phyloP scores from a whole-genome alignment of 2,888 invertebrate species.

The Trissolcus brochymenae region DNA sequence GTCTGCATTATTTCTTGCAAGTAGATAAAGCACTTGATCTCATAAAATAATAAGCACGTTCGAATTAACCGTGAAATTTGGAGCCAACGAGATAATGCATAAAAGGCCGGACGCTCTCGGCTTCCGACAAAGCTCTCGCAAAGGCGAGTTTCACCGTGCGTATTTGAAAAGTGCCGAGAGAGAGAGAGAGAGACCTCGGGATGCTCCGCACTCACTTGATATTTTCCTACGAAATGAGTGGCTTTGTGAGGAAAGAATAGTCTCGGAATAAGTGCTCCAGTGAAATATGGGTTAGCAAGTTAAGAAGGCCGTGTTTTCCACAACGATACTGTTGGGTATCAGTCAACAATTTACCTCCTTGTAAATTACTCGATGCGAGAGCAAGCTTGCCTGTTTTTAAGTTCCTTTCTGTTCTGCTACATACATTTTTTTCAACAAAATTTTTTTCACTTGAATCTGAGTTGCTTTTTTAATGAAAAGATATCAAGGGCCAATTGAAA shows the following conservation, averaged over 20 bases:
- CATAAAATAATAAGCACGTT: constrained; percentile 48
- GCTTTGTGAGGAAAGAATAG: constrained; percentile 73
- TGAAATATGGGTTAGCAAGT: constrained; percentile 75
- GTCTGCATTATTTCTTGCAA: constrained; percentile 24
- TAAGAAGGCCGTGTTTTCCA: constrained; percentile 68
- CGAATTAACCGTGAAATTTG: constrained; percentile 51
- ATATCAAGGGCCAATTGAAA: constrained; percentile 46
- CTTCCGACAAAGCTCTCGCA: constrained; percentile 46
- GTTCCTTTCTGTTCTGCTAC: background rate
- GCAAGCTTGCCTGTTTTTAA: background rate
- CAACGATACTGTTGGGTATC: constrained; percentile 67
- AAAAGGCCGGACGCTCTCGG: constrained; percentile 57
- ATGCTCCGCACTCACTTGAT: constrained; percentile 63
- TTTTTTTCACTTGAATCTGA: background rate
- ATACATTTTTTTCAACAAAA: too few species aligned
- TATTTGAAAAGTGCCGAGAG: constrained; percentile 61
- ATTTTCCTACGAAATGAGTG: constrained; percentile 70
- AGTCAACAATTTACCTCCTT: constrained; percentile 33
- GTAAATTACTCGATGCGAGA: background rate
- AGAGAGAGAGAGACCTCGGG: constrained; percentile 40
- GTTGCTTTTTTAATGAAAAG: constrained; percentile 17
- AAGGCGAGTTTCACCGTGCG: constrained; percentile 61
- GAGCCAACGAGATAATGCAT: constrained; percentile 56
- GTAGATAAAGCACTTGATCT: constrained; percentile 9
- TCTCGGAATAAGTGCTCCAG: constrained; percentile 69